Percentiles rank a stretch among this genome's conserved stretches.
These are phyloP conservation scores for Pitta sordida DNA, from an alignment of 2,113 vertebrate species.

Conservation along the genomic window DNA sequence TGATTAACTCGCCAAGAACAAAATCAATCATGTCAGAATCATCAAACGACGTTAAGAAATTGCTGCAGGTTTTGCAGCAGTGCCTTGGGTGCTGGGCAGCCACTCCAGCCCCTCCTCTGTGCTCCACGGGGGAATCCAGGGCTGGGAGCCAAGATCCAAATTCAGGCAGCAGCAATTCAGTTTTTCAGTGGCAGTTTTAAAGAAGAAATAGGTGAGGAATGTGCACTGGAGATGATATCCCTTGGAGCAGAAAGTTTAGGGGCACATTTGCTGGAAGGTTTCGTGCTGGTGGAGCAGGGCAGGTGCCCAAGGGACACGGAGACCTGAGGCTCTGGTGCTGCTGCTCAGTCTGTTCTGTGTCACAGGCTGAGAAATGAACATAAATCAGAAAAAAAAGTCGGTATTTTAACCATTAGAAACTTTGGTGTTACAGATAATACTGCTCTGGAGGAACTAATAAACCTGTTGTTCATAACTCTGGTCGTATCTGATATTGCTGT, in stretches of 20 bases:
- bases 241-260: background rate
- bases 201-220: background rate
- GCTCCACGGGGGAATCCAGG: background rate
- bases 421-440: background rate
- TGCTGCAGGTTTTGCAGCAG: background rate
- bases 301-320: rapidly evolving
- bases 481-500: background rate
- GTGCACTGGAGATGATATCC: no score
- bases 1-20: constrained; percentile 46
- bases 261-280: background rate
- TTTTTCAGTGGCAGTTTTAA: background rate
- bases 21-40: constrained; percentile 36
- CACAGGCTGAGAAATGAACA: background rate
- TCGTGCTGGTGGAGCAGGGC: background rate
- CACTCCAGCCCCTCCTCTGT: background rate
- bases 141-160: background rate
- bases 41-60: background rate
- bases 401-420: rapidly evolving
- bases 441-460: background rate
- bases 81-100: background rate
- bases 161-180: background rate
- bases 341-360: background rate
- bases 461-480: background rate
- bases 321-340: background rate
- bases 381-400: background rate